phyloP scores from a whole-genome alignment of 2,113 vertebrate species.

The Salvelinus namaycush region DNA sequence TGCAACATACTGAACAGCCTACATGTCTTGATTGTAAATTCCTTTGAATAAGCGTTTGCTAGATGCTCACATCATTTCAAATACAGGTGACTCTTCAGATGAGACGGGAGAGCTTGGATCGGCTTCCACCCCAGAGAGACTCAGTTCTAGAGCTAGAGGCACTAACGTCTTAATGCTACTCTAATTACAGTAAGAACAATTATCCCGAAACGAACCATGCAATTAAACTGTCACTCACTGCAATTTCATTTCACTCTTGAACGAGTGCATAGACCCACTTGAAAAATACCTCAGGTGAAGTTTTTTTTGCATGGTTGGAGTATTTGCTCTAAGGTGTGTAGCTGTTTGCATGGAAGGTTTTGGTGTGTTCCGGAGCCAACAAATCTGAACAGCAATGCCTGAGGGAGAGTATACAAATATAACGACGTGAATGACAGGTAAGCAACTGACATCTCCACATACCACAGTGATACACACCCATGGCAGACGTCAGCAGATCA shows the following conservation, averaged over 20 bases:
- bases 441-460: background rate
- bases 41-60: too few relatives aligned
- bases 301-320: background rate
- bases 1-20: too few relatives aligned
- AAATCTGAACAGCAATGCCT: background rate
- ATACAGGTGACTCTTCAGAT: too few relatives aligned
- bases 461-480: background rate
- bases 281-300: constrained; percentile 27
- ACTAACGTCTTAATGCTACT: constrained; percentile 24
- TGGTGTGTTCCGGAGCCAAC: background rate
- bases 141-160: constrained; percentile 22
- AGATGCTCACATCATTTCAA: too few relatives aligned
- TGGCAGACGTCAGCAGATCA: too few relatives aligned
- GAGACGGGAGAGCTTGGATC: background rate
- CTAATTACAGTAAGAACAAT: constrained; percentile 43
- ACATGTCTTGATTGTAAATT: too few relatives aligned
- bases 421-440: background rate
- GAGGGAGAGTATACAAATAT: background rate
- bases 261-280: constrained; percentile 20
- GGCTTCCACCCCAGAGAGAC: background rate
- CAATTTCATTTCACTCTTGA: background rate
- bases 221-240: constrained; percentile 43
- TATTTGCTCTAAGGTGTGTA: background rate
- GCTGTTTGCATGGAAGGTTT: background rate
- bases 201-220: constrained; percentile 35